phyloP scores from a whole-genome alignment of 2,888 invertebrate genomes.

The Kuschelorhynchus macadamiae region DNA sequence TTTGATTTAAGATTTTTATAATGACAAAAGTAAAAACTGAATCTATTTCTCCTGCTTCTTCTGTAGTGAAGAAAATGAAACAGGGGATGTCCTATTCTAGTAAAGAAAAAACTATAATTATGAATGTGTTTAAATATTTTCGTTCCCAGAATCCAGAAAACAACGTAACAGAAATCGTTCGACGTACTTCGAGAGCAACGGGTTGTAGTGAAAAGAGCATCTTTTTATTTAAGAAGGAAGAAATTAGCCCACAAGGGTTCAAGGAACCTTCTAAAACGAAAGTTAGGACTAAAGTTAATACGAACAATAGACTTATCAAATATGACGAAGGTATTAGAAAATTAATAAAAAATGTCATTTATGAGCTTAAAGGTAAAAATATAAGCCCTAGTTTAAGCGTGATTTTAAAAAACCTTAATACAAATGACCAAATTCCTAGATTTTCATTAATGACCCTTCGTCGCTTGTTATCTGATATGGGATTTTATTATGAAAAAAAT shows the following conservation, averaged over 20 bases:
- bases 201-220: constrained; percentile 68
- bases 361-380: constrained; percentile 64
- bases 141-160: constrained; percentile 62
- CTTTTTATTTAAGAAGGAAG: constrained; percentile 67
- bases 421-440: constrained; percentile 61
- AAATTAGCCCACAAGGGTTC: constrained; percentile 65
- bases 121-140: constrained; percentile 68
- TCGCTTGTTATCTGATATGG: constrained; percentile 66
- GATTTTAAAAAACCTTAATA: constrained; percentile 64
- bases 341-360: constrained; percentile 64
- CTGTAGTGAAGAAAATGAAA: constrained; percentile 67
- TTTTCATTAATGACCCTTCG: constrained; percentile 67
- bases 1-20: no score
- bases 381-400: constrained; percentile 65
- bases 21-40: not conserved
- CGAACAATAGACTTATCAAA: constrained; percentile 66
- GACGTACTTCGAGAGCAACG: constrained; percentile 65
- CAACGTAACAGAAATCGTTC: constrained; percentile 65
- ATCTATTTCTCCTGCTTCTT: not conserved
- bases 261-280: constrained; percentile 66
- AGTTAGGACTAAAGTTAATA: constrained; percentile 65
- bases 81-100: constrained; percentile 67
- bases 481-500: constrained; percentile 64
- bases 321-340: constrained; percentile 65
- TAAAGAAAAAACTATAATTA: constrained; percentile 67